Evolutionary conservation across 2,113 vertebrate species (phyloP).

Genomic region (Vulpes vulpes): DNA sequence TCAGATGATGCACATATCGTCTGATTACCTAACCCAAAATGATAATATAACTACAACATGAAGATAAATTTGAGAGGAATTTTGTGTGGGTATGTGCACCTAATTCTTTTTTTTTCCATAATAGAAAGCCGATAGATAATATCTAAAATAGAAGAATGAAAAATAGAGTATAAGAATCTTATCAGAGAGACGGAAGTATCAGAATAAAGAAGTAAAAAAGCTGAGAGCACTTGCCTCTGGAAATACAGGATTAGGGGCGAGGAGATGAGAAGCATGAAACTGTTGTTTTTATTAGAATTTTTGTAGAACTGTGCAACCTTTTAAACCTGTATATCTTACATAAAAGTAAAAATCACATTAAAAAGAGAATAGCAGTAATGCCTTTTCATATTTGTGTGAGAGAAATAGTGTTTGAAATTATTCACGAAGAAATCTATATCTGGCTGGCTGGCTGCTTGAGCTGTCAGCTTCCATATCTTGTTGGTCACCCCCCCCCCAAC

Average conservation of each 20-base stretch:
- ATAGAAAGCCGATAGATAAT: background rate
- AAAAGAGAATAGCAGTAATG: background rate
- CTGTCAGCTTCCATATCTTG: background rate
- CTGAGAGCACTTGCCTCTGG: background rate
- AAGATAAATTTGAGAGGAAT: background rate
- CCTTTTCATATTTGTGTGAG: background rate
- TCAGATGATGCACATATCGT: background rate
- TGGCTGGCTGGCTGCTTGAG: background rate
- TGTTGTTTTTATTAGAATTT: conserved; percentile 17
- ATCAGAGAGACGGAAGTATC: background rate
- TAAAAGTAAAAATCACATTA: conserved; percentile 53
- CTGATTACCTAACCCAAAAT: background rate
- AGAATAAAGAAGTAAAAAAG: conserved; percentile 2
- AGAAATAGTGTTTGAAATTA: background rate
- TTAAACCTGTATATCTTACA: background rate
- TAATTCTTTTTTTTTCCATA: background rate
- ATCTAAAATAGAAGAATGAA: background rate
- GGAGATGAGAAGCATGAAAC: background rate
- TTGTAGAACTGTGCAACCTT: background rate
- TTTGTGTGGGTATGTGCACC: background rate
- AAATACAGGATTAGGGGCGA: background rate
- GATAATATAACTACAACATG: background rate
- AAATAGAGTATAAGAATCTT: background rate
- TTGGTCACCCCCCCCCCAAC: background rate
- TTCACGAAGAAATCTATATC: background rate